Evolutionary conservation across 1,140 invertebrate species (phyloP), one percentile per base, ranked within the genome.

Genomic region (Drosophila orena): DNA sequence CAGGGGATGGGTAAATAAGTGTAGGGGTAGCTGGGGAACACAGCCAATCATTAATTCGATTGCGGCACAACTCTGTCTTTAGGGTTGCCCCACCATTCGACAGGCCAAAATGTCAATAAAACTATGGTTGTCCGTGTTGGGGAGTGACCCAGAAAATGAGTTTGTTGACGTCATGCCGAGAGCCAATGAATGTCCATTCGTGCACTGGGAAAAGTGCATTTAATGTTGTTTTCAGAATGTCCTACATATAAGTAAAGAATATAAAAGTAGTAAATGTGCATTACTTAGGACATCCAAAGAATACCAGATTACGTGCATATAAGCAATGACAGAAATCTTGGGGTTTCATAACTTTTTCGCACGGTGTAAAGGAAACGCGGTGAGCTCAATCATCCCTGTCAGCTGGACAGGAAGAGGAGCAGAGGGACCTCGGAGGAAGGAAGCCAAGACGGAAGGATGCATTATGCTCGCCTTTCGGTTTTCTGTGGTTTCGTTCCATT

Each of bases 11-110:
- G 7, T 17, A 20, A 20, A 27, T 35, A 38, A 14, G 14, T 11
- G 1, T 27, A n/a, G 10, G 6, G 3, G 20, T 24, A n/a, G n/a
- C 15, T 17, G 4, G 11, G 14, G 22, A 27, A 54, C 40, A 56
- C 43, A 75, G 50, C 74, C 73, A 77, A 77, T 77, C 73, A 77
- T 77, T 77, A 77, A 55, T 69, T 69, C 54, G 74, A 77, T 77
- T 77, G 74, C 40, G 40, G 53, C 17, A 44, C 72, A 75, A 77
- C 53, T 53, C 55, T 75, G 50, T 50, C 35, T 40, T 40, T 55
- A 64, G 71, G 59, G 52, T 53, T 75, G 52, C 60, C 72, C 42
- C 42, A 22, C 71, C 47, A 46, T 50, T 72, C 37, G n/a, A 24
- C 12, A 17, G 40, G 20, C 52, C 43, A 35, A 75, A 76, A 75